Percentiles rank a stretch among this genome's conserved stretches.
Evolutionary conservation across 2,113 vertebrate species (phyloP).

Genomic region (Rhipidura dahli): DNA sequence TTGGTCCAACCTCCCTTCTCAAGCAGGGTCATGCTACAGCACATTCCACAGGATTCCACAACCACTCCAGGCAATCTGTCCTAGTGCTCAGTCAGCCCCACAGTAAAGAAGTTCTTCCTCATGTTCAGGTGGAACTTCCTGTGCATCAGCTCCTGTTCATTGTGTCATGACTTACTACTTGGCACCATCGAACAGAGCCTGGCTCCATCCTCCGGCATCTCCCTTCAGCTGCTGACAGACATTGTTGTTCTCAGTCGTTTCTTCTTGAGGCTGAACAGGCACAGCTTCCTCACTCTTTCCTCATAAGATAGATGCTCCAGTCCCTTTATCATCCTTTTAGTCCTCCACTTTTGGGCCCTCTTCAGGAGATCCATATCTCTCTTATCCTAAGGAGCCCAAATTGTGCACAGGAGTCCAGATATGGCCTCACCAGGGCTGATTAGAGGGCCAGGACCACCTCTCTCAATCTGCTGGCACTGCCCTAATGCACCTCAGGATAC

Average conservation of each 20-base stretch:
- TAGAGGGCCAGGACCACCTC: not conserved
- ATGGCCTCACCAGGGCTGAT: not conserved
- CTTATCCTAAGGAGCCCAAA: not conserved
- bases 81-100: accelerated
- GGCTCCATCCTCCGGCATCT: not conserved
- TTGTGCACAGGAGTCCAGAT: not conserved
- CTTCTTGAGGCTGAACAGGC: not conserved
- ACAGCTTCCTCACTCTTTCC: not conserved
- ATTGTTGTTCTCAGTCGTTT: accelerated
- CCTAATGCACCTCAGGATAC: not conserved
- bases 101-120: not conserved
- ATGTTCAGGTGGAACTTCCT: not conserved
- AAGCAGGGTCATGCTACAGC: not conserved
- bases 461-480: not conserved
- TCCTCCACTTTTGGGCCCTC: not conserved
- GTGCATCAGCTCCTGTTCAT: not conserved
- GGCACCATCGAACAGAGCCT: accelerated
- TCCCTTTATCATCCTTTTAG: not conserved
- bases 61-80: not conserved
- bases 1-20: not conserved
- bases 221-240: not conserved
- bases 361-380: not conserved
- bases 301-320: not conserved
- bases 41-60: not conserved
- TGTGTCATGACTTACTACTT: not conserved